phyloP scores from a whole-genome alignment of 2,888 invertebrate species.

The Syrphus vitripennis region DNA sequence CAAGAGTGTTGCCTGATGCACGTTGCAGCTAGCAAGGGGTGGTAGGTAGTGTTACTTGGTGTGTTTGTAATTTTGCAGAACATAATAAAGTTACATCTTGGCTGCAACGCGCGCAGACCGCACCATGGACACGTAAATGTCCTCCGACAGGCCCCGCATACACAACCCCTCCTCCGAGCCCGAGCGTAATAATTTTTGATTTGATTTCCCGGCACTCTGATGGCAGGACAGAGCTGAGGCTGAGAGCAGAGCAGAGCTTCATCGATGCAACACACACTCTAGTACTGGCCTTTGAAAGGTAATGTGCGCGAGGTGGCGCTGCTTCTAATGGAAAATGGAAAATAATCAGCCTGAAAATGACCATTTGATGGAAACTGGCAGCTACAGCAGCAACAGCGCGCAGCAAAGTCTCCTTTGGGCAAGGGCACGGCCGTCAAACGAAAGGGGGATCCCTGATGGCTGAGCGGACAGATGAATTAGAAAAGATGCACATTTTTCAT shows the following conservation, averaged over 20 bases:
- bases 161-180: background rate
- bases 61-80: constrained; percentile 69
- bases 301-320: constrained; percentile 52
- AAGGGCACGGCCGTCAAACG: constrained; percentile 35
- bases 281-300: constrained; percentile 44
- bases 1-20: background rate
- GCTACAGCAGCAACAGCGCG: constrained; percentile 2
- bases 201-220: constrained; percentile 55
- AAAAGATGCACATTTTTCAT: constrained; percentile 69
- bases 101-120: constrained; percentile 21
- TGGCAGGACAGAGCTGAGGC: constrained; percentile 9
- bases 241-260: background rate
- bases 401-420: constrained; percentile 32
- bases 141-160: constrained; percentile 40
- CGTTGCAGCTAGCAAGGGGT: background rate
- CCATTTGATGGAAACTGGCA: constrained; percentile 67
- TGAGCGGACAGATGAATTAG: constrained; percentile 60
- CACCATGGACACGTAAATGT: constrained; percentile 60
- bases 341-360: constrained; percentile 70
- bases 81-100: constrained; percentile 69
- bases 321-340: constrained; percentile 63
- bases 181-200: constrained; percentile 60
- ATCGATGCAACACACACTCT: background rate
- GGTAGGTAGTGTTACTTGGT: constrained; percentile 55
- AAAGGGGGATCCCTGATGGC: constrained; percentile 27